Evolutionary conservation across 2,113 vertebrate species (phyloP), one percentile per base, ranked within the genome.

Genomic region (Cyphomyrus plagiostoma): DNA sequence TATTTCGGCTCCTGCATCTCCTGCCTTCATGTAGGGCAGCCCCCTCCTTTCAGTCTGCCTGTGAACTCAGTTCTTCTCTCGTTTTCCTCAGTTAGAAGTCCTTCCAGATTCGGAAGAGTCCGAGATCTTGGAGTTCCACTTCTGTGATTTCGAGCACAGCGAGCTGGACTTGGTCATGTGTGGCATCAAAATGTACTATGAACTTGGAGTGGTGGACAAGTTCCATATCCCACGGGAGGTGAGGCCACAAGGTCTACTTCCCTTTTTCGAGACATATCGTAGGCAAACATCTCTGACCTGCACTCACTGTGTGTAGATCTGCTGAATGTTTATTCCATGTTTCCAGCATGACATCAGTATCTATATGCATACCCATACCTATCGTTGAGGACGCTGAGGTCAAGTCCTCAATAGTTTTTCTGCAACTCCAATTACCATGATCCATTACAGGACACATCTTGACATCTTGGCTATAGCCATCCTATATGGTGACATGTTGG

Each of bases 151-250:
- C 88, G 89, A 96, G 0, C 92, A 94, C 93, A 93, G 62, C 0
- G 95, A 96, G 21, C 88, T 96, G 92, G 95, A 96, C 1, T 94
- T 97, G 90, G 96, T 97, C 62, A 96, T 95, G 89, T 96, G 96
- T n/a, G 96, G 95, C 53, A 94, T 97, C 92, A 93, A 93, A 90
- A 96, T 97, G 96, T 96, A 96, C 92, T 96, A 96, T 50, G 96
- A 96, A 4, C 94, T 96, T 70, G 96, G 96, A 50, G 96, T 97
- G 92, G 96, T 97, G 87, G 95, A 96, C 92, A 96, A 97, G 94
- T 97, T 96, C 58, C 96, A 96, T 91, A 94, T 96, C 88, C 96
- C 96, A 89, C 94, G 95, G 92, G 96, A 96, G 94, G 96, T 96
- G 42, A 15, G 94, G 19, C 21, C 8, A 17, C 13, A 19, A 42